Base-by-base conservation (phyloP, 1,140 invertebrate genomes). In the Ptiloglossa arizonensis region DNA sequence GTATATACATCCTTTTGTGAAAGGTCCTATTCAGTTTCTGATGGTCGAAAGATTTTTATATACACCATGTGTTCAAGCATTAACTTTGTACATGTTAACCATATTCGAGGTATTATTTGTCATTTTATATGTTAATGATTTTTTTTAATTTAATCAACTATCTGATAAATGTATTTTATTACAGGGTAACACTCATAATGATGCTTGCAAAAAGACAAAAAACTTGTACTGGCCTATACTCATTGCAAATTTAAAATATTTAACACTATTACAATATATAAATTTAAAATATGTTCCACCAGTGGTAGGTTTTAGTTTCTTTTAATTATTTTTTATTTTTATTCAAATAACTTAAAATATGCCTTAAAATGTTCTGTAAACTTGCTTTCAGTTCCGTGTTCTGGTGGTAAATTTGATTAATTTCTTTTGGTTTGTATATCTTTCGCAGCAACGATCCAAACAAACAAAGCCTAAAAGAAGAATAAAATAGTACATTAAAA, bases 241-340 rank as follows among this genome's bases (percentile, higher is more conserved):
- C 27, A 90, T 91, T 76, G 94, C 95, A 19, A 96, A 96, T 91
- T 95, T 95, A 94, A 95, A 95, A 88, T 96, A 95, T 90, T 85
- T 96, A 19, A 96, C 95, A 5, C 75, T 96, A 17, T 93, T 96
- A 77, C 95, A 96, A 80, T 93, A 95, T 59, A 91, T 96, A 1
- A 96, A 96, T 87, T 91, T 96, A 60, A 94, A 93, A 73, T 94
- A 95, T 84, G 94, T 96, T 11, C 96, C 96, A 24, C 95, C 95
- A 81, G 94, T 96, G 94, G 95, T 96, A 93, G 41, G 46, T 77
- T 17, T 41, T n/a, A 24, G 24, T 29, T 46, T 4, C 11, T 44
- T 35, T 46, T 5, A 29, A 54, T 3, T 50, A 13, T 17, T 50
- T 50, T 13, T 70, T 24, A 22, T 60, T 1, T 32, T 27, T 57